phyloP scores from a whole-genome alignment of 2,113 vertebrate species.

The Pteruthius melanotis region DNA sequence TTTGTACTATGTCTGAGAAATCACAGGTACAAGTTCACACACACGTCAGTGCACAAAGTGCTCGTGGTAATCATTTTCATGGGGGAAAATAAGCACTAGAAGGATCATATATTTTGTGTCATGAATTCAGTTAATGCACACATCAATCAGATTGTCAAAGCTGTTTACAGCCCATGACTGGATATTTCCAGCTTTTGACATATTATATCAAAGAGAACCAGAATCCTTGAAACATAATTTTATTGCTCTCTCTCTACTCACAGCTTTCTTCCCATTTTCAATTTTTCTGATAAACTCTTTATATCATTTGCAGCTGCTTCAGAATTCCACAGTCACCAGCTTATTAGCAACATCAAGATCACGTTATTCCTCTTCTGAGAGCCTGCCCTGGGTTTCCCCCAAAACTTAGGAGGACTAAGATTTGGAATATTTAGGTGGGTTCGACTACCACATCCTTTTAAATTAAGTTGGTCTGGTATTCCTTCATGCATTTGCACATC shows the following conservation, averaged over 20 bases:
- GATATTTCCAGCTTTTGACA: neutral
- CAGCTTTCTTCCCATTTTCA: neutral
- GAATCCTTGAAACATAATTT: neutral
- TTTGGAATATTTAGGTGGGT: neutral
- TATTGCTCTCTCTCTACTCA: neutral
- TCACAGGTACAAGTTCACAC: neutral
- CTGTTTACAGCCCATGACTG: conserved; percentile 41
- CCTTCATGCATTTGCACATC: neutral
- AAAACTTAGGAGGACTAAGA: neutral
- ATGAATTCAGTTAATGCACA: conserved; percentile 2
- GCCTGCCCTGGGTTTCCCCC: neutral
- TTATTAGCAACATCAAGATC: neutral
- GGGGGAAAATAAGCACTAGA: conserved; percentile 19
- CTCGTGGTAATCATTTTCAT: neutral
- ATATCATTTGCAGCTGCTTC: neutral
- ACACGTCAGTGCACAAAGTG: neutral
- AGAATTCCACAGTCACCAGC: neutral
- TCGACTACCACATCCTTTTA: neutral
- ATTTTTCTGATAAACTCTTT: neutral
- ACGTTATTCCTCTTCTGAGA: neutral
- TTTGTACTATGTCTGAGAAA: neutral
- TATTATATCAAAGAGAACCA: conserved; percentile 31
- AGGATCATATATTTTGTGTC: neutral
- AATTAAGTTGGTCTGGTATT: neutral
- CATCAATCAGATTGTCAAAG: conserved; percentile 42